Percentiles rank a stretch among this genome's conserved stretches.
Conservation (phyloP, 2,113 vertebrate genomes). For the Nycticorax nycticorax region DNA sequence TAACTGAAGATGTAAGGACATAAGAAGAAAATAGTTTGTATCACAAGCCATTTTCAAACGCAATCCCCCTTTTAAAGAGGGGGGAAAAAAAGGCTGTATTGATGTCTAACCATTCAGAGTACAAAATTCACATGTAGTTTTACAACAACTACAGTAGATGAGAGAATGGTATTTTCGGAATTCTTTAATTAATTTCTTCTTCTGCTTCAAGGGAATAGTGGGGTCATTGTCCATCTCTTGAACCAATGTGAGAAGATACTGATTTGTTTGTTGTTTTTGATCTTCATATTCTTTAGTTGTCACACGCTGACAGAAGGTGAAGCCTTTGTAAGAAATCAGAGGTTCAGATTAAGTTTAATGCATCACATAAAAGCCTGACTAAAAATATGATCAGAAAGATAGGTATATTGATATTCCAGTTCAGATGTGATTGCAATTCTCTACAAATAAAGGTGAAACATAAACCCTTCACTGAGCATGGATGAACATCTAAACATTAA, state of each 20-base stretch:
- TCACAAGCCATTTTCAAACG: too few species aligned
- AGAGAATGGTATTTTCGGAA: slow-evolving; percentile 82
- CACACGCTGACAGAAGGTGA: slow-evolving; percentile 84
- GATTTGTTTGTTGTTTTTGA: slow-evolving; percentile 71
- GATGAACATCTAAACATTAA: not conserved
- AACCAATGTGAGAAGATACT: slow-evolving; percentile 75
- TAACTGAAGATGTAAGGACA: not conserved
- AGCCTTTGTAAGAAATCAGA: slow-evolving; percentile 69
- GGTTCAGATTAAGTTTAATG: not conserved
- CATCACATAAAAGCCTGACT: not conserved
- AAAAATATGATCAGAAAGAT: not conserved
- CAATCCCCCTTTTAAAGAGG: not conserved
- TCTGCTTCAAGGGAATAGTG: slow-evolving; percentile 74
- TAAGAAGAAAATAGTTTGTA: not conserved
- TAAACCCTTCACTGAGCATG: not conserved
- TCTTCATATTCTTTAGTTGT: slow-evolving; percentile 78
- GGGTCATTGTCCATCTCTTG: slow-evolving; percentile 65
- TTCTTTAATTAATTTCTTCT: slow-evolving; percentile 80
- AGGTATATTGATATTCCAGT: not conserved
- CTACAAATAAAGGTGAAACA: not conserved
- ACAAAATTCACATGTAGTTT: slow-evolving; percentile 11
- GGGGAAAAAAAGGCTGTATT: not conserved
- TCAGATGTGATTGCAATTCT: not conserved
- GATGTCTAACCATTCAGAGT: not conserved
- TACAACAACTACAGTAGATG: slow-evolving; percentile 72